These are phyloP conservation scores for Arge pagana DNA, from an alignment of 2,888 invertebrate species.

Conservation along the genomic window DNA sequence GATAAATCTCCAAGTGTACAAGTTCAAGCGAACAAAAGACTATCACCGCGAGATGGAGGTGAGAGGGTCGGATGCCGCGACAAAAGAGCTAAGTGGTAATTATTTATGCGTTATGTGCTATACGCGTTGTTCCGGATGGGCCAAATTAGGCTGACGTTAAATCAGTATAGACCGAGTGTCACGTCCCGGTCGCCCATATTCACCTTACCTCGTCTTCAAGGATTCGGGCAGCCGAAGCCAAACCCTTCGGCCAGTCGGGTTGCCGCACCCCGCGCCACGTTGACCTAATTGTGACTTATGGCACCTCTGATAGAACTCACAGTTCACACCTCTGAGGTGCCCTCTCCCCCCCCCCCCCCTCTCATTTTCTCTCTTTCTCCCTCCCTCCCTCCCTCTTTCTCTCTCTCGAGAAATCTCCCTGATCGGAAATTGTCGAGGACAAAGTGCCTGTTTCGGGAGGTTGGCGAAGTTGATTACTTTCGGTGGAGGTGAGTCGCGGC, in stretches of 20 bases:
- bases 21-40: slow-evolving; percentile 41
- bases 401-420: not conserved
- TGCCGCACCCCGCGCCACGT: slow-evolving; percentile 45
- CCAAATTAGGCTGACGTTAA: slow-evolving; percentile 46
- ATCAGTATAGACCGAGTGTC: slow-evolving; percentile 44
- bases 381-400: not conserved
- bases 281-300: slow-evolving; percentile 58
- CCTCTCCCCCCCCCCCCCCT: slow-evolving; percentile 1
- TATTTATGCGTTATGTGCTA: slow-evolving; percentile 51
- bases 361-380: too few species aligned
- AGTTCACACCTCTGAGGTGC: slow-evolving; percentile 32
- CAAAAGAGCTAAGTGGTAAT: slow-evolving; percentile 51
- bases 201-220: slow-evolving; percentile 26
- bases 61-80: slow-evolving; percentile 37
- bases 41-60: slow-evolving; percentile 34
- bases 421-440: too few species aligned
- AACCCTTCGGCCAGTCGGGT: slow-evolving; percentile 11
- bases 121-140: slow-evolving; percentile 33
- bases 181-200: slow-evolving; percentile 31
- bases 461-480: too few species aligned
- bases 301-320: slow-evolving; percentile 49
- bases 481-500: too few species aligned
- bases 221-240: slow-evolving; percentile 8
- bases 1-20: slow-evolving; percentile 47
- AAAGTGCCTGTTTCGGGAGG: too few species aligned